Base-by-base conservation (phyloP, 2,113 vertebrate genomes). In the Cavia porcellus region DNA sequence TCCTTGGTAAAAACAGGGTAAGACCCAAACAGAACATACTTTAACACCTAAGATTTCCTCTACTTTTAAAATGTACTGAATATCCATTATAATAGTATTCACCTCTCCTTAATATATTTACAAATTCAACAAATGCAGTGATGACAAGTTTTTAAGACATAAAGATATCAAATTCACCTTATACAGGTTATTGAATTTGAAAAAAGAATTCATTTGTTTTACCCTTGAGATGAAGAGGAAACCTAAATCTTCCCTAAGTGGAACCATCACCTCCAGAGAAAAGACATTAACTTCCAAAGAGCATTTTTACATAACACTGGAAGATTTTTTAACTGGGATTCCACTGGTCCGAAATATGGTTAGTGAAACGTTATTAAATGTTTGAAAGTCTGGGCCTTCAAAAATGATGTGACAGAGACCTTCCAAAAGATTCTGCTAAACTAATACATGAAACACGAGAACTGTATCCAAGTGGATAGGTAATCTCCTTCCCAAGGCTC, bases 151-250 rank as follows among this genome's bases (percentile, higher is more conserved):
- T 95, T 80, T 42, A 94, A 96, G 82, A 74, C 24, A 90, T 35
- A 66, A 79, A 94, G 7, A 89, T 96, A 72, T 75, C 30, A 83
- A 93, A 80, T 57, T 64, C 45, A 45, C 90, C 15, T 95, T 61
- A 80, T 59, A 92, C n/a, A 84, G 90, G 11, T 80, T 83, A 72
- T 5, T 91, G 14, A 17, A 77, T 68, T 97, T 74, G 77, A 83
- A 80, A 80, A 61, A 17, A 83, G 4, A 77, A 85, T 89, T 42
- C 74, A 94, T 74, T 81, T 75, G 87, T 77, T 95, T 94, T 82
- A 94, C 3, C 90, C 38, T 86, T 89, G 38, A 83, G 28, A 80
- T 30, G 59, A 92, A 95, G 4, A 92, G 55, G 92, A 97, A 92
- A 74, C 25, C 35, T 45, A 30, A 80, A 95, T 10, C 17, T 86